These are phyloP conservation scores for Anthoscopus minutus DNA, from an alignment of 2,113 vertebrate species.

Conservation along the genomic window DNA sequence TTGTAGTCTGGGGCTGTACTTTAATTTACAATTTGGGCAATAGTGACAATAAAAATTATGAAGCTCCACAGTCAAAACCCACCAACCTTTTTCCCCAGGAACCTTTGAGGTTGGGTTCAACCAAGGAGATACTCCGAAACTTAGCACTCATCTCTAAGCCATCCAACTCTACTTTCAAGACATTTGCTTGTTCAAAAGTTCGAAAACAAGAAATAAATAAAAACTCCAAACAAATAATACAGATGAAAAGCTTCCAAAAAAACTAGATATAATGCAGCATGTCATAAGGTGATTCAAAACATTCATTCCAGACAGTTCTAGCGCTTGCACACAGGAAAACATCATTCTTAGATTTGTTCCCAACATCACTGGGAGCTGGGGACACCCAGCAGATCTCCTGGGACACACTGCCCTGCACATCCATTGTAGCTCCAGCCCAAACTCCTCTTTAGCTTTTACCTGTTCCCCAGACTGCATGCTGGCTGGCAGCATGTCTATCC, in stretches of 20 bases:
- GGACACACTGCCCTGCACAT: background rate
- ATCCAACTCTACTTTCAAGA: background rate
- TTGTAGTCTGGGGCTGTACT: background rate
- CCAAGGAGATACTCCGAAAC: background rate
- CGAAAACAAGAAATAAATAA: background rate
- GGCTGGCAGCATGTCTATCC: rapidly evolving
- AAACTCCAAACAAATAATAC: background rate
- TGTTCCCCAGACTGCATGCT: background rate
- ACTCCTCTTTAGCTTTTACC: background rate
- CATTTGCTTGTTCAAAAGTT: background rate
- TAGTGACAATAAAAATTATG: background rate
- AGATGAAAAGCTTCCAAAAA: background rate
- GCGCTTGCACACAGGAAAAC: rapidly evolving
- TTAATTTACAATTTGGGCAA: background rate
- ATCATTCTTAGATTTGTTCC: background rate
- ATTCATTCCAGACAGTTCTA: background rate
- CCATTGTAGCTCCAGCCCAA: background rate
- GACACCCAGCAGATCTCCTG: background rate
- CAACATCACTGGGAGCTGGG: rapidly evolving
- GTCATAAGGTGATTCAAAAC: background rate
- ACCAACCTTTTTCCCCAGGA: background rate
- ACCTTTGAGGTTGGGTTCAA: background rate
- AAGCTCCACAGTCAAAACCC: background rate
- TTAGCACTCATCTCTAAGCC: background rate
- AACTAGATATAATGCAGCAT: background rate